phyloP scores from a whole-genome alignment of 2,888 invertebrate genomes.

The Eledona agricola region DNA sequence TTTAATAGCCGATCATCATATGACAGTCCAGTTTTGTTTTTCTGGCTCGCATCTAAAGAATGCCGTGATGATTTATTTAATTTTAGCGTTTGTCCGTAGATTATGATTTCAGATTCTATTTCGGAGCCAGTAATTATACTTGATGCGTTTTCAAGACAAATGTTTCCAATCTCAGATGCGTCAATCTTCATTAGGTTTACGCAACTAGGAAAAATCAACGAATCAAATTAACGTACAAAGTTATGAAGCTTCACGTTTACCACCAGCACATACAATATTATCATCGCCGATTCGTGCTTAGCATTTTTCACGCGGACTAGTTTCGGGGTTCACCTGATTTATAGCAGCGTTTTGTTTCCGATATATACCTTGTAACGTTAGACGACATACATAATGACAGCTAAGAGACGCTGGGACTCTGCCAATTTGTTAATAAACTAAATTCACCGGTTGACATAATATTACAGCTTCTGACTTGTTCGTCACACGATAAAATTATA shows the following conservation, averaged over 20 bases:
- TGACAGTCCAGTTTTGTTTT: constrained; percentile 52
- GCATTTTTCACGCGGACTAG: too few species aligned
- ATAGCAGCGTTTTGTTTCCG: constrained; percentile 24
- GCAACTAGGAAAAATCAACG: constrained; percentile 31
- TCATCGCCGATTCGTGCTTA: too few species aligned
- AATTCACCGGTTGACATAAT: constrained; percentile 29
- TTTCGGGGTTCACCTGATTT: constrained; percentile 3
- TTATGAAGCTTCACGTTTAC: constrained; percentile 17
- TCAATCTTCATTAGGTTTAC: constrained; percentile 43
- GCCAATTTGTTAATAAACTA: constrained; percentile 27
- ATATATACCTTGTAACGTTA: constrained; percentile 31
- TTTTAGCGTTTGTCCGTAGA: constrained; percentile 52
- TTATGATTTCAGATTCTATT: constrained; percentile 54
- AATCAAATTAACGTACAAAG: constrained; percentile 34
- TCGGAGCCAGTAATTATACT: constrained; percentile 51
- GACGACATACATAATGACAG: constrained; percentile 31
- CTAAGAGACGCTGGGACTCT: constrained; percentile 19
- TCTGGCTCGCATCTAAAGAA: constrained; percentile 49
- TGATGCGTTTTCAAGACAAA: constrained; percentile 52
- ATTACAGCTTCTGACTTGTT: constrained; percentile 11
- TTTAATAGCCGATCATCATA: constrained; percentile 53
- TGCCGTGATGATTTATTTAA: constrained; percentile 53
- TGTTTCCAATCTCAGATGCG: constrained; percentile 51
- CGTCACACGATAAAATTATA: constrained; percentile 12
- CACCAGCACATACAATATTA: too few species aligned